A percentile compares a stretch with the other conserved stretches of the same genome.
These are phyloP conservation scores for Odontesthes bonariensis DNA, from an alignment of 2,113 vertebrate species.

Conservation along the genomic window DNA sequence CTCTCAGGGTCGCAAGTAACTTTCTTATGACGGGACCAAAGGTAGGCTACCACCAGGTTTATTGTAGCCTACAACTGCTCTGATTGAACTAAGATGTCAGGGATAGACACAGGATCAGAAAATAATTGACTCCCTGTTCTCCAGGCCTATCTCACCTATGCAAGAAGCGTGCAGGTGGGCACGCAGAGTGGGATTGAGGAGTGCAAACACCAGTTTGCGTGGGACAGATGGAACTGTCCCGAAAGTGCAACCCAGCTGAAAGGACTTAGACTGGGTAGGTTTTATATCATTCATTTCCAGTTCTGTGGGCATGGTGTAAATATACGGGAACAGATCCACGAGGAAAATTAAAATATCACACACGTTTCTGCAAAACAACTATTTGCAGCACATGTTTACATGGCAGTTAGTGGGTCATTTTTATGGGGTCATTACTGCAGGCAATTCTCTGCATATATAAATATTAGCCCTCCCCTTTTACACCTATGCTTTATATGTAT, in stretches of 20 bases:
- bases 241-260: constrained; percentile 91
- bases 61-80: background rate
- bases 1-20: constrained; percentile 92
- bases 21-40: constrained; percentile 96
- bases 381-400: no score
- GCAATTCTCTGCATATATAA: no score
- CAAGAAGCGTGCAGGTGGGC: constrained; percentile 91
- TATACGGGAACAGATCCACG: no score
- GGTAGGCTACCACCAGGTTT: constrained; percentile 79
- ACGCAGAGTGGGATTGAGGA: constrained; percentile 91
- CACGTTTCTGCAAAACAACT: no score
- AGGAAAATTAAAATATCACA: no score
- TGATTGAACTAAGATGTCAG: background rate
- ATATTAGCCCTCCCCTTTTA: no score
- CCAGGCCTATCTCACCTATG: constrained; percentile 92
- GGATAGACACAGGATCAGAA: no score
- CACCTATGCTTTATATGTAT: no score
- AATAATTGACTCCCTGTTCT: constrained; percentile 13
- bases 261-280: constrained; percentile 88
- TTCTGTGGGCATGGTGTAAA: no score
- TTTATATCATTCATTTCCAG: background rate
- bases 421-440: no score
- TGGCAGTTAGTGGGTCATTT: no score
- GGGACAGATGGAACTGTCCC: constrained; percentile 98
- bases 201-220: constrained; percentile 95